Conservation (phyloP, 2,113 vertebrate genomes). For the Lagopus muta region DNA sequence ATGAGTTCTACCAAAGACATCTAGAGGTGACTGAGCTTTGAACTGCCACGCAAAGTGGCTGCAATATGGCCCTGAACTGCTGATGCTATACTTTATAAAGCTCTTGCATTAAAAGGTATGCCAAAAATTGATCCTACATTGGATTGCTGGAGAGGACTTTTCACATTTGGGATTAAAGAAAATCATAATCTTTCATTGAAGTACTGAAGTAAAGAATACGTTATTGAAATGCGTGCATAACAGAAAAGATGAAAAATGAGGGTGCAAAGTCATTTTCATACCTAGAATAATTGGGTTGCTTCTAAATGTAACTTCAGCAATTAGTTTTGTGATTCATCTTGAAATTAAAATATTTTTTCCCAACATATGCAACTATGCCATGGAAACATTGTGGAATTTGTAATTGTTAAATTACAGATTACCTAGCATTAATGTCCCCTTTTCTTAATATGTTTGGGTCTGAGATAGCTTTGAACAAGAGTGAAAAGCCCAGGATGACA, state of each 20-base stretch:
- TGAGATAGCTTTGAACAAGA: not conserved
- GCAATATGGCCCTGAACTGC: not conserved
- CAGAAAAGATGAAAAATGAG: not conserved
- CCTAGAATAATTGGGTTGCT: not conserved
- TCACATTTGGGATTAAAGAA: not conserved
- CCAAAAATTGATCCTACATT: not conserved
- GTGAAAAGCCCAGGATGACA: not conserved
- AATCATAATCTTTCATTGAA: not conserved
- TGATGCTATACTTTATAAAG: not conserved
- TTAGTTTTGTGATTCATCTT: not conserved
- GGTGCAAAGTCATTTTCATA: not conserved
- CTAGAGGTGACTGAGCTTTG: not conserved
- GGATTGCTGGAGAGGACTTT: not conserved
- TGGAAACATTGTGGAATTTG: not conserved
- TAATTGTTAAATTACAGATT: not conserved
- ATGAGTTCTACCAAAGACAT: not conserved
- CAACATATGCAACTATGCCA: not conserved
- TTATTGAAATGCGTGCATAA: not conserved
- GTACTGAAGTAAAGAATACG: not conserved
- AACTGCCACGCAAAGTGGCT: accelerated
- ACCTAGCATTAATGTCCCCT: not conserved
- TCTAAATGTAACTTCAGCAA: not conserved
- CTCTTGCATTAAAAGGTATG: not conserved
- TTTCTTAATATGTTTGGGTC: not conserved
- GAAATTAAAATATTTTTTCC: not conserved